These are phyloP conservation scores for Synergus gifuensis DNA, from an alignment of 2,888 invertebrate genomes.

Conservation along the genomic window DNA sequence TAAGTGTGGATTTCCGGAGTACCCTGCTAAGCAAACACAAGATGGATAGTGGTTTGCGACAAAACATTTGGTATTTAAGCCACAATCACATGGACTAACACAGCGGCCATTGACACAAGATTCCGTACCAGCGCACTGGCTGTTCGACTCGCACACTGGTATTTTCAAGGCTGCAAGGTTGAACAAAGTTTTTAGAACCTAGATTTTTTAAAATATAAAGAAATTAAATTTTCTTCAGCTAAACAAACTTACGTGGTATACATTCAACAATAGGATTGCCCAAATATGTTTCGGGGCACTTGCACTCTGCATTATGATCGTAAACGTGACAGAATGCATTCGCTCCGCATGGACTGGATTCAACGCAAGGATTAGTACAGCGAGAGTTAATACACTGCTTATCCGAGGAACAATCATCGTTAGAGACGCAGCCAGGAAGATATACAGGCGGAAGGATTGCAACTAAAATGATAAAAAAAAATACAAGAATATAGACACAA, in stretches of 20 bases:
- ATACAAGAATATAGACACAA: background rate
- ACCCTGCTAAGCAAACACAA: conserved; percentile 90
- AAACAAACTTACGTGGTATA: conserved; percentile 86
- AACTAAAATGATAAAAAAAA: conserved; percentile 54
- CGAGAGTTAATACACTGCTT: conserved; percentile 87
- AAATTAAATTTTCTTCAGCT: background rate
- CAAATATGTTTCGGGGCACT: conserved; percentile 88
- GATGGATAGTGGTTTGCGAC: conserved; percentile 92
- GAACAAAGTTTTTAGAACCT: background rate
- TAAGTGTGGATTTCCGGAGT: conserved; percentile 90
- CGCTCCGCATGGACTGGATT: conserved; percentile 85
- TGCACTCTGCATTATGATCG: conserved; percentile 87
- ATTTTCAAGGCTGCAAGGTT: conserved; percentile 79
- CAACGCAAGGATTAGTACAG: conserved; percentile 88
- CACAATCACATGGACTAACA: conserved; percentile 91
- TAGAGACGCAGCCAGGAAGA: conserved; percentile 85
- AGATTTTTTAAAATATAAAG: background rate
- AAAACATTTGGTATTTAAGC: conserved; percentile 88
- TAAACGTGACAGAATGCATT: conserved; percentile 91
- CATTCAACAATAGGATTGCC: conserved; percentile 87
- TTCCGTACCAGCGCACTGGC: conserved; percentile 89
- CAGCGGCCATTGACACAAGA: conserved; percentile 91
- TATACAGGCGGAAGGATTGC: conserved; percentile 63
- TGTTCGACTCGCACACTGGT: conserved; percentile 87
- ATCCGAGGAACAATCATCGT: conserved; percentile 88